Percentiles rank a stretch among this genome's conserved stretches.
These are phyloP conservation scores for Noctua fimbriata DNA, from an alignment of 2,888 invertebrate species.

Conservation along the genomic window DNA sequence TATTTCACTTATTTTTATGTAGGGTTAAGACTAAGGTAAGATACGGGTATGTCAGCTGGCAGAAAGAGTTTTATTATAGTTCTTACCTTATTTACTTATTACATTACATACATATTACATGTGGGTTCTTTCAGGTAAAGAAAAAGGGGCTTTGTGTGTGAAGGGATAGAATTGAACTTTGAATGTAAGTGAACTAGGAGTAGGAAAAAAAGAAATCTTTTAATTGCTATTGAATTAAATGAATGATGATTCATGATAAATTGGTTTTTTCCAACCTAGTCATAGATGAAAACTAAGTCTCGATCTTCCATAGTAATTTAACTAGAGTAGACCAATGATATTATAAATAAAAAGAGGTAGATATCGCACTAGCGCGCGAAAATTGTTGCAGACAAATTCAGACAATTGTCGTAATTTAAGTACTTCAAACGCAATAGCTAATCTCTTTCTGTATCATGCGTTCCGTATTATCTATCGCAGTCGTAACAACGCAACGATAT, in stretches of 20 bases:
- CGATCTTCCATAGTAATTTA: not conserved
- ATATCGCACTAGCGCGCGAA: too few species aligned
- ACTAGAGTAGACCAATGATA: not conserved
- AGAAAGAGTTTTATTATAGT: conserved; percentile 39
- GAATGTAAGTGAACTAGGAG: too few species aligned
- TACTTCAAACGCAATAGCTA: too few species aligned
- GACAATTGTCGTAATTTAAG: too few species aligned
- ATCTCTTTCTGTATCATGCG: too few species aligned
- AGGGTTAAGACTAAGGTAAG: conserved; percentile 32
- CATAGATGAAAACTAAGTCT: not conserved
- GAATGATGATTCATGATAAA: not conserved
- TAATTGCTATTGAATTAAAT: not conserved
- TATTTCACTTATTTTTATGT: conserved; percentile 61
- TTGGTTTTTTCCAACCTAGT: not conserved
- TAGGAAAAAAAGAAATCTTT: accelerated
- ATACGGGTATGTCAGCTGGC: conserved; percentile 26
- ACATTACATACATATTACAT: conserved; percentile 35
- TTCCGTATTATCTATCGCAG: too few species aligned
- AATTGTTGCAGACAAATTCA: too few species aligned
- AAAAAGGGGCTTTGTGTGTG: conserved; percentile 4
- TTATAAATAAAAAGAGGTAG: too few species aligned
- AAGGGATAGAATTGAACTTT: not conserved
- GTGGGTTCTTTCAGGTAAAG: not conserved
- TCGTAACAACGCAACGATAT: too few species aligned
- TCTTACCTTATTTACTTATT: conserved; percentile 46